These are phyloP conservation scores for Corvus moneduloides DNA, from an alignment of 2,113 vertebrate species.

Conservation along the genomic window DNA sequence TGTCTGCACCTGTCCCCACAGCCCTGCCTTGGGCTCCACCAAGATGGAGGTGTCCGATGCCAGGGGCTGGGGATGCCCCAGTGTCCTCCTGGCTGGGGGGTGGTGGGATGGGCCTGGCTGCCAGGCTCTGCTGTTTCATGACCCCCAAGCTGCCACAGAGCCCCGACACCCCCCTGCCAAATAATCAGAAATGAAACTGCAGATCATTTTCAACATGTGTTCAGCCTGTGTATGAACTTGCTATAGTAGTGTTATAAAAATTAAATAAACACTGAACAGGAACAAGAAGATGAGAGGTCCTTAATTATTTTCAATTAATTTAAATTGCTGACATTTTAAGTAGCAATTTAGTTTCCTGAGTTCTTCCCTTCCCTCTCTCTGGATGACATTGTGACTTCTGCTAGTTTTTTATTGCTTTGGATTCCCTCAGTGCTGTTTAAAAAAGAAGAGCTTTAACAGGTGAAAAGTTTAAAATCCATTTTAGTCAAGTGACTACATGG, in stretches of 20 bases:
- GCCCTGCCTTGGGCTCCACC: neutral
- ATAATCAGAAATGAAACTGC: neutral
- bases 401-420: neutral
- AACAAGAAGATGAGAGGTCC: neutral
- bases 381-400: neutral
- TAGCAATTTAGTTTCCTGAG: neutral
- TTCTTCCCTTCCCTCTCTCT: neutral
- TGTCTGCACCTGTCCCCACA: neutral
- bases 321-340: slow-evolving; percentile 50
- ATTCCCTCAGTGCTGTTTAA: neutral
- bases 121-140: neutral
- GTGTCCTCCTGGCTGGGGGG: rapidly evolving
- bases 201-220: neutral
- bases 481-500: slow-evolving; percentile 6
- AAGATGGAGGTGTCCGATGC: rapidly evolving
- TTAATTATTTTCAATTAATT: slow-evolving; percentile 50
- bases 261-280: slow-evolving; percentile 4
- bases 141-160: rapidly evolving
- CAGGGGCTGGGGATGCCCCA: neutral
- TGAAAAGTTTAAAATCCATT: slow-evolving; percentile 24
- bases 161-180: neutral
- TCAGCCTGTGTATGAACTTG: neutral
- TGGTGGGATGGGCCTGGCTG: rapidly evolving
- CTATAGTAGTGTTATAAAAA: neutral
- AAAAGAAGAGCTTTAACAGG: slow-evolving; percentile 21